Evolutionary conservation across 2,113 vertebrate genomes (phyloP).

Genomic region (Stercorarius parasiticus): DNA sequence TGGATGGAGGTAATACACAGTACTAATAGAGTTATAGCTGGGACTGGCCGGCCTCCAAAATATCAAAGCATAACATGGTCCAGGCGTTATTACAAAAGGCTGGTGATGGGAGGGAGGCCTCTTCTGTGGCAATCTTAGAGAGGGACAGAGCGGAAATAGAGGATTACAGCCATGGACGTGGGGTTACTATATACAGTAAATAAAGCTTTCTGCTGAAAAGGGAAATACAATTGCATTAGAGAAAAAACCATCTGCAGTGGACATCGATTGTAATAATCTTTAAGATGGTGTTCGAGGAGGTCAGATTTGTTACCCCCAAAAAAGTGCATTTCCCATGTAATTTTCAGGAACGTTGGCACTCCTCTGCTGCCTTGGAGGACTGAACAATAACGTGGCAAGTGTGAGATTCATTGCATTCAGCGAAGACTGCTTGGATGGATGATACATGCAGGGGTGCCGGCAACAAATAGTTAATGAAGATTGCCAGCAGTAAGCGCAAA

Average conservation of each 20-base stretch:
- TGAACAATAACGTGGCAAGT: rapidly evolving
- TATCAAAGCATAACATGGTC: not conserved
- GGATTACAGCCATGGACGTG: rapidly evolving
- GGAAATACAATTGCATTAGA: not conserved
- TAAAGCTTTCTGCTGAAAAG: not conserved
- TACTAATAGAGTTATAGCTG: not conserved
- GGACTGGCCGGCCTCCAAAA: not conserved
- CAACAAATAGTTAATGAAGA: not conserved
- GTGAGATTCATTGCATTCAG: not conserved
- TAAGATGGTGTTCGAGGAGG: not conserved
- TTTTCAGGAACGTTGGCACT: not conserved
- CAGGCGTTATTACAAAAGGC: not conserved
- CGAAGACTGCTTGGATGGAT: not conserved
- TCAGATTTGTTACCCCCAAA: not conserved
- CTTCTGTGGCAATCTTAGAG: not conserved
- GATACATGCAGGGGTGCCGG: no score
- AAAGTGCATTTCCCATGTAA: rapidly evolving
- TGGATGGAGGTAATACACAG: not conserved
- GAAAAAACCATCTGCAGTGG: not conserved
- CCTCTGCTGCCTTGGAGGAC: not conserved
- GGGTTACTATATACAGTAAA: rapidly evolving
- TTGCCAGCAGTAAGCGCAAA: not conserved
- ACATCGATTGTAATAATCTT: not conserved
- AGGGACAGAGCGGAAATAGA: not conserved
- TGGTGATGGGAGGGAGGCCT: not conserved